phyloP scores from a whole-genome alignment of 2,797 vertebrate species.

The Pseudochaenichthys georgianus region DNA sequence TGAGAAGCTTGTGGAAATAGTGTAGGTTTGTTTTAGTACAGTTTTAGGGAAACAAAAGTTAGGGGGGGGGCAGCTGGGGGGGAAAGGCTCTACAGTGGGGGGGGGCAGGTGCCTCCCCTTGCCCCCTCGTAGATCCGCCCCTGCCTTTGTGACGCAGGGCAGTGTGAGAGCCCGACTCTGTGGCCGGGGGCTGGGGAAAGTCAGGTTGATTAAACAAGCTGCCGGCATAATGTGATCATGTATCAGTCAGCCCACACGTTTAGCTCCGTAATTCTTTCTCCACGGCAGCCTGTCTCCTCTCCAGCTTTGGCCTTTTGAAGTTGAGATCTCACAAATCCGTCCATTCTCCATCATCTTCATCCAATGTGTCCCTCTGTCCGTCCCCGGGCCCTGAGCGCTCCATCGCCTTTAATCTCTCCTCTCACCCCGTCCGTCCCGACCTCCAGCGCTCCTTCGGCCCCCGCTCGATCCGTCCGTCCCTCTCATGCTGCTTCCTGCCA shows the following conservation, averaged over 20 bases:
- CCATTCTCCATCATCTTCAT: slow-evolving; percentile 42
- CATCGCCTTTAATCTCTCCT: slow-evolving; percentile 45
- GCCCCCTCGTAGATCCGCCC: too few species aligned
- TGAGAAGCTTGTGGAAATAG: too few species aligned
- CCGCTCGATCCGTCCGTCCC: slow-evolving; percentile 18
- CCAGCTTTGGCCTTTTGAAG: slow-evolving; percentile 71
- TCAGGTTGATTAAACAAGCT: slow-evolving; percentile 71
- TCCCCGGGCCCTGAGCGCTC: slow-evolving; percentile 34
- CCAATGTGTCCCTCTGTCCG: slow-evolving; percentile 32
- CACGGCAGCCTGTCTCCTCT: slow-evolving; percentile 56
- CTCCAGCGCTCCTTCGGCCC: slow-evolving; percentile 34
- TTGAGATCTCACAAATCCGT: slow-evolving; percentile 54
- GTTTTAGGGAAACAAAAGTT: too few species aligned
- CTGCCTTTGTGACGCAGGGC: slow-evolving; percentile 13
- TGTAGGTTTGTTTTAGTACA: too few species aligned
- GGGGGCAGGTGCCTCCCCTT: too few species aligned
- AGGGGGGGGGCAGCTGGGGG: too few species aligned
- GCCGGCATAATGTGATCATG: slow-evolving; percentile 59
- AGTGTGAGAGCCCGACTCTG: slow-evolving; percentile 40
- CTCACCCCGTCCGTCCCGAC: slow-evolving; percentile 40
- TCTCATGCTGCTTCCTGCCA: slow-evolving; percentile 34
- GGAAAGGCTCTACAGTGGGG: too few species aligned
- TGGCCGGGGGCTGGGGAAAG: slow-evolving; percentile 26
- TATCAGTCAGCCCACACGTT: slow-evolving; percentile 69
- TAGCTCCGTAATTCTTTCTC: slow-evolving; percentile 57